Base-by-base conservation (phyloP, 1,140 invertebrate species). In the Cherax quadricarinatus region DNA sequence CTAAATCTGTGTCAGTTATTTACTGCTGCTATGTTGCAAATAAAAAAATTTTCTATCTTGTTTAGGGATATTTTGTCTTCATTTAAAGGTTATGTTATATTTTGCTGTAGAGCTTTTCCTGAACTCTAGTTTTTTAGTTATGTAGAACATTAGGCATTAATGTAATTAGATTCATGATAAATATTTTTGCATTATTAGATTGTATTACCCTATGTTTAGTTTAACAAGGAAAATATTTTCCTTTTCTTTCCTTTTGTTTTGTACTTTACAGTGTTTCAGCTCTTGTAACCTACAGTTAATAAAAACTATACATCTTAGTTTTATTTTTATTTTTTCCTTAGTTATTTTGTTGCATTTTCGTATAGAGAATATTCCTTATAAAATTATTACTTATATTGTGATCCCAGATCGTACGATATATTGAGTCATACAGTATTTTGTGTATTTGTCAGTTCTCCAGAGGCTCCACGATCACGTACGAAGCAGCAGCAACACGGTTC, bases 401-500 rank as follows among this genome's bases (percentile, higher is more conserved):
- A 86, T 1, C 51, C 30, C 48, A 86, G 18, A 86, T 70, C 16
- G 1, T 86, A 70, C 18, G 62, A 9, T 48, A 10, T 41, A 49
- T 41, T 48, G 48, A 51, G 60, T 86, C 57, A 70, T 30, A 49
- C 62, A 24, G 84, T 86, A 48, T 86, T 86, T 66, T 86, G 60
- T 70, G n/a, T 81, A 49, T 73, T 79, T 73, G 49, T 24, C 90
- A 91, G 90, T 78, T 91, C 90, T 48, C 90, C 90, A 49, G 90
- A 91, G 51, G 75, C 90, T 80, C 78, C 75, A 73, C 88, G 88
- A 83, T 73, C 80, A 70, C 88, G 80, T 73, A 83, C 81, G 48
- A 89, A 89, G 80, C 79, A 83, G 79, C 88, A 83, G 48, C 78
- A 70, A 18, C 24, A 41, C 60, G 70, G 88, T 48, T 83, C 88